Conservation (phyloP, 2,797 vertebrate species). For the Chaetodon trifasciatus region DNA sequence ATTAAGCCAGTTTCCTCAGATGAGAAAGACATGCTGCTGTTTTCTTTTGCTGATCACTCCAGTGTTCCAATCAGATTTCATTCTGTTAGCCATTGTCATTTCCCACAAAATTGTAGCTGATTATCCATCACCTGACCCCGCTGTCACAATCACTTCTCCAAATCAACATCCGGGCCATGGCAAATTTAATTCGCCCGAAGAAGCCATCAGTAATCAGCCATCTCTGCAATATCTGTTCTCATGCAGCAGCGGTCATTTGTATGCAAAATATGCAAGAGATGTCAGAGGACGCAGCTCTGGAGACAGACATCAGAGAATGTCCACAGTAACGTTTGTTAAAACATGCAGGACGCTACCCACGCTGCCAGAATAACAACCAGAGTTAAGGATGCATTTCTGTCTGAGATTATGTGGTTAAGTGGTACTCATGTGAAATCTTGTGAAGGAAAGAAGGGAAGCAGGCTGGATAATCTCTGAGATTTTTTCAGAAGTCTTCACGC, state of each 20-base stretch:
- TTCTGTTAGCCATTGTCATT: slow-evolving; percentile 10
- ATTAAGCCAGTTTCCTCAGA: slow-evolving; percentile 17
- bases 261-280: slow-evolving; percentile 32
- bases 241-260: slow-evolving; percentile 10
- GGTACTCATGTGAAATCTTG: background rate
- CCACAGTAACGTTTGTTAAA: slow-evolving; percentile 2
- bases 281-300: slow-evolving; percentile 40
- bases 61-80: slow-evolving; percentile 27
- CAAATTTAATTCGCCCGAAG: slow-evolving; percentile 40
- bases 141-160: slow-evolving; percentile 29
- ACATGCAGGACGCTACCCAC: background rate
- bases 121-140: slow-evolving; percentile 2
- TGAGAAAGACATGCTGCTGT: background rate
- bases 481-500: background rate
- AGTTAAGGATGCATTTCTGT: background rate
- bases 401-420: background rate
- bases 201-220: slow-evolving; percentile 34
- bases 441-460: no score
- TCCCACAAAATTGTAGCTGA: slow-evolving; percentile 33
- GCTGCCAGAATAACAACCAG: background rate
- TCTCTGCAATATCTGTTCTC: slow-evolving; percentile 20
- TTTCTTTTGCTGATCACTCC: slow-evolving; percentile 20
- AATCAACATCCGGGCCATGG: slow-evolving; percentile 36
- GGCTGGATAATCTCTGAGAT: no score
- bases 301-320: slow-evolving; percentile 18